A percentile compares a stretch with the other conserved stretches of the same genome.
Evolutionary conservation across 2,888 invertebrate genomes (phyloP).

Genomic region (Tetrapedia diversipes): DNA sequence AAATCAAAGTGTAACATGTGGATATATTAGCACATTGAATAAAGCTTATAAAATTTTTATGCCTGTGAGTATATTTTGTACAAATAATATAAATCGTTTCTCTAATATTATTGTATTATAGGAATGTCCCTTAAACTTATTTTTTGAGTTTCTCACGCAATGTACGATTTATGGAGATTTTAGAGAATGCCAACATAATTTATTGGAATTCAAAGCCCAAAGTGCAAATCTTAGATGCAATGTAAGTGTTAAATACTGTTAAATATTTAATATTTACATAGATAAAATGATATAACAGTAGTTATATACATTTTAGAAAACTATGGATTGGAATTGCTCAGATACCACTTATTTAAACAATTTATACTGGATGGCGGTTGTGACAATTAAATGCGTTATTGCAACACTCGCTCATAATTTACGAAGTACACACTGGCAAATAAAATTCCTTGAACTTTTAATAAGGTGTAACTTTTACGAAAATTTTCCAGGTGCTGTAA

Average conservation of each 20-base stretch:
- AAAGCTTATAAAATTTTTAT: conserved; percentile 89
- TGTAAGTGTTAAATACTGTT: conserved; percentile 58
- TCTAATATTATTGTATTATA: conserved; percentile 78
- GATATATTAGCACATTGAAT: conserved; percentile 86
- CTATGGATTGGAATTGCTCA: conserved; percentile 76
- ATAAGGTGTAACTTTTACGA: conserved; percentile 72
- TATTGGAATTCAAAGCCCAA: conserved; percentile 81
- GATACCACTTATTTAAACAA: conserved; percentile 84
- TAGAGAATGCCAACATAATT: conserved; percentile 72
- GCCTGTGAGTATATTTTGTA: conserved; percentile 83
- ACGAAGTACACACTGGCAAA: conserved; percentile 86
- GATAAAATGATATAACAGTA: neutral
- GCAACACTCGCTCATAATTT: conserved; percentile 86
- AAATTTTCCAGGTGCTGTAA: conserved; percentile 72
- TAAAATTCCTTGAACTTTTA: conserved; percentile 85
- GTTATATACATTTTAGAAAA: conserved; percentile 66
- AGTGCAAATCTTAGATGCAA: conserved; percentile 75
- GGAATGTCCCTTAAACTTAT: conserved; percentile 86
- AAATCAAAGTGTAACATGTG: conserved; percentile 84
- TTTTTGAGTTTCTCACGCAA: conserved; percentile 86
- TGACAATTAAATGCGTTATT: conserved; percentile 86
- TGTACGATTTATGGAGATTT: conserved; percentile 80
- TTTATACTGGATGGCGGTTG: conserved; percentile 85
- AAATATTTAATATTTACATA: conserved; percentile 2
- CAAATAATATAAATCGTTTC: conserved; percentile 8